Evolutionary conservation across 2,888 invertebrate species (phyloP).

Genomic region (Idaea aversata): DNA sequence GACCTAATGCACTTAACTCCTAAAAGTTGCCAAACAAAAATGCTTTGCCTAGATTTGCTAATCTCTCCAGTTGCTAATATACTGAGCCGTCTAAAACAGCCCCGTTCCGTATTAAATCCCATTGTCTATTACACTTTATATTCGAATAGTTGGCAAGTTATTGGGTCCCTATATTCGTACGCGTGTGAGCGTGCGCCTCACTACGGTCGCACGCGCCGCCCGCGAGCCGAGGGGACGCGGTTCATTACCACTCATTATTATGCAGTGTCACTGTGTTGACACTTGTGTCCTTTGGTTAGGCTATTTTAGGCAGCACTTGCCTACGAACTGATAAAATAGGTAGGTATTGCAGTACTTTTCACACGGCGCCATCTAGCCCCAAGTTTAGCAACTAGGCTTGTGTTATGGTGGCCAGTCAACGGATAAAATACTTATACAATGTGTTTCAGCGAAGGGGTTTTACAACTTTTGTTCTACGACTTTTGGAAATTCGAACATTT

Average conservation of each 20-base stretch:
- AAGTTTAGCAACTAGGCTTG: no score
- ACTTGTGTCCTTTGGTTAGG: neutral
- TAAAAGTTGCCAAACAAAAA: neutral
- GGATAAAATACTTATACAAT: no score
- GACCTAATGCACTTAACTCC: no score
- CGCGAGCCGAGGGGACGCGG: neutral
- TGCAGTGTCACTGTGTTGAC: neutral
- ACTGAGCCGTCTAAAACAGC: neutral
- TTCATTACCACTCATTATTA: neutral
- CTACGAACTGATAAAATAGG: neutral
- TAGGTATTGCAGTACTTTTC: neutral
- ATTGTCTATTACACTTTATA: neutral
- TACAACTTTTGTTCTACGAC: no score
- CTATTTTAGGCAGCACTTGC: neutral
- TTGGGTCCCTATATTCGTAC: constrained; percentile 8
- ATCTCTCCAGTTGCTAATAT: neutral
- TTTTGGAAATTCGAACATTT: no score
- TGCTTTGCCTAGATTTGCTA: neutral
- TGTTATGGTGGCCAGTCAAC: no score
- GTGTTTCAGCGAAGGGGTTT: no score
- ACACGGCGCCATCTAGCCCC: no score
- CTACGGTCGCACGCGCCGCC: constrained; percentile 33
- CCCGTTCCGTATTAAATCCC: neutral
- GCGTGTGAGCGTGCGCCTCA: constrained; percentile 36
- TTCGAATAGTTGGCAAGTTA: neutral